These are phyloP conservation scores for Ploceus nigricollis DNA, from an alignment of 2,113 vertebrate species.

Conservation along the genomic window DNA sequence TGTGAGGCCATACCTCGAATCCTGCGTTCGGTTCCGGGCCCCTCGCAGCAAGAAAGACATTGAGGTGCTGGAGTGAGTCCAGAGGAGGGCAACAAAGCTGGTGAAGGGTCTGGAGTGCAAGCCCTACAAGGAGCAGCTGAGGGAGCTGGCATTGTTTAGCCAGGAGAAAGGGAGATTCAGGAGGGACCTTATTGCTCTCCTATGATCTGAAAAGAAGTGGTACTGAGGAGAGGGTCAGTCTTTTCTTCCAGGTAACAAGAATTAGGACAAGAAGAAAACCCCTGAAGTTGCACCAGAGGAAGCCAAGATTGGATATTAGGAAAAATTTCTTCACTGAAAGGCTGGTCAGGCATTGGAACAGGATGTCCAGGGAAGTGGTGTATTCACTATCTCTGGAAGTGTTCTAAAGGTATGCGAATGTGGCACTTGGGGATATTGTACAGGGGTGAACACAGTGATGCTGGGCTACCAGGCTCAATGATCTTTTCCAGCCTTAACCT, in stretches of 20 bases:
- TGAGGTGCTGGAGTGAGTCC: neutral
- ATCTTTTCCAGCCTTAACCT: neutral
- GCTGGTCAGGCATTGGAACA: neutral
- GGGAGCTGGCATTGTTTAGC: neutral
- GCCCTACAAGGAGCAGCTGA: neutral
- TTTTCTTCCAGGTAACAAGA: neutral
- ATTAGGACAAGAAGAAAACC: neutral
- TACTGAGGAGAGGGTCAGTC: neutral
- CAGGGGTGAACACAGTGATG: neutral
- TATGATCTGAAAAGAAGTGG: neutral
- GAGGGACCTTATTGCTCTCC: fast-evolving
- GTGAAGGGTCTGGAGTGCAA: neutral
- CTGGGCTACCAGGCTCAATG: neutral
- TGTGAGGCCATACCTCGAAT: neutral
- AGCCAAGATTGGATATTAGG: neutral
- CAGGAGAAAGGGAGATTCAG: neutral
- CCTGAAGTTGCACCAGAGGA: neutral
- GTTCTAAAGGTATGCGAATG: neutral
- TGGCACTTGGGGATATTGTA: neutral
- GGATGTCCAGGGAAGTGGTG: neutral
- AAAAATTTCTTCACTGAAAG: neutral
- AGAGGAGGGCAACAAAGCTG: neutral
- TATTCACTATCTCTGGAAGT: neutral
- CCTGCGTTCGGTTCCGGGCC: neutral
- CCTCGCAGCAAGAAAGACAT: neutral